Evolutionary conservation across 1,140 invertebrate species (phyloP).

Genomic region (Cataglyphis hispanica): DNA sequence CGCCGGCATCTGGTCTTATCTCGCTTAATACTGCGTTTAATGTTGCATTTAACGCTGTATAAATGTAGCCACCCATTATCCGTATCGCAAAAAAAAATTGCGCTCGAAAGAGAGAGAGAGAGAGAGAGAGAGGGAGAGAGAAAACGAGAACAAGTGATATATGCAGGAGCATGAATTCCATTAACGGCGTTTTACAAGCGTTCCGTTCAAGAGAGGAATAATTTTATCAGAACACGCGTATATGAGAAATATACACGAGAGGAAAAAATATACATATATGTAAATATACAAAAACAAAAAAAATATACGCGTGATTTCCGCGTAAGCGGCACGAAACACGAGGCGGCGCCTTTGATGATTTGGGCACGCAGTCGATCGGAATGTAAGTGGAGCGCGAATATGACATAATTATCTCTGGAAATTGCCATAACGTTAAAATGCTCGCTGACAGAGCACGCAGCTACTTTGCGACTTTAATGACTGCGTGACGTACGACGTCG

Average conservation of each 20-base stretch:
- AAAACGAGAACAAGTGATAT: background rate
- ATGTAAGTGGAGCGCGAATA: slow-evolving; percentile 8
- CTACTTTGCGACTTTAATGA: slow-evolving; percentile 18
- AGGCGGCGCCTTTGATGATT: background rate
- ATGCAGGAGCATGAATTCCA: background rate
- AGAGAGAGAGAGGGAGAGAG: too few species aligned
- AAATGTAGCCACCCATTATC: background rate
- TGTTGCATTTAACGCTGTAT: background rate
- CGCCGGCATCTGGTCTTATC: background rate
- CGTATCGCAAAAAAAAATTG: background rate
- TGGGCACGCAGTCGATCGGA: background rate
- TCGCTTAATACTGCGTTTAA: background rate
- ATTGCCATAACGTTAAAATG: slow-evolving; percentile 1
- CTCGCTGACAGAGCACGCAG: background rate
- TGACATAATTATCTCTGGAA: slow-evolving; percentile 13
- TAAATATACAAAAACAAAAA: too few species aligned
- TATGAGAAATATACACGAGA: background rate
- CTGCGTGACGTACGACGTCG: background rate
- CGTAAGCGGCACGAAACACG: background rate
- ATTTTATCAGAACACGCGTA: background rate
- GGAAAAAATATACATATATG: background rate
- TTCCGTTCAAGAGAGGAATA: slow-evolving; percentile 5
- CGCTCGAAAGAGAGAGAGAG: too few species aligned
- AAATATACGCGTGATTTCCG: too few species aligned
- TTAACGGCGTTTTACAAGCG: background rate